Percentiles rank a stretch among this genome's conserved stretches.
Conservation (phyloP, 2,113 vertebrate genomes). For the Carassius auratus region DNA sequence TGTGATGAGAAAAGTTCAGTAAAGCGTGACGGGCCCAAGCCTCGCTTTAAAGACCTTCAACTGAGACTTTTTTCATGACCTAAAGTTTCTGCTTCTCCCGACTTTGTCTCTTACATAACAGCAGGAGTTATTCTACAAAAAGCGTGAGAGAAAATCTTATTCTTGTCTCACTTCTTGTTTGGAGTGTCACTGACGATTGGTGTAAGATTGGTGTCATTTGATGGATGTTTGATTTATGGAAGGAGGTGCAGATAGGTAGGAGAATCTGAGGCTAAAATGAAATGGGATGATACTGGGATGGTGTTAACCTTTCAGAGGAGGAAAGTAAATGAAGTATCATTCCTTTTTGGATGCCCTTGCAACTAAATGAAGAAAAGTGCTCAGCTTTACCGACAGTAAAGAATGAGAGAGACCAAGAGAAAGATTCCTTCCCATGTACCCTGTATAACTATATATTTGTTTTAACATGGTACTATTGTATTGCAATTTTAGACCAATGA, state of each 20-base stretch:
- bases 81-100: slow-evolving; percentile 8
- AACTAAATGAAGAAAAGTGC: slow-evolving; percentile 70
- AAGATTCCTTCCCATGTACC: not conserved
- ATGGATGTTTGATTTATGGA: slow-evolving; percentile 50
- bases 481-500: not conserved
- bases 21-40: slow-evolving; percentile 27
- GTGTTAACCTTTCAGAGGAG: slow-evolving; percentile 59
- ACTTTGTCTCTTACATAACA: slow-evolving; percentile 13
- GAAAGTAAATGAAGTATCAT: slow-evolving; percentile 64
- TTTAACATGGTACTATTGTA: not conserved
- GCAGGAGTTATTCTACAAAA: not conserved
- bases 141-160: not conserved
- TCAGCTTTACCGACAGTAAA: not conserved
- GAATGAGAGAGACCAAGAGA: not conserved
- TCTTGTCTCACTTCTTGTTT: slow-evolving; percentile 32
- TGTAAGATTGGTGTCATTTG: slow-evolving; percentile 6
- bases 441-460: not conserved
- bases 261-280: slow-evolving; percentile 42
- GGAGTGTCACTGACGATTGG: slow-evolving; percentile 41
- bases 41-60: slow-evolving; percentile 31
- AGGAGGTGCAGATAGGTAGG: slow-evolving; percentile 58
- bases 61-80: slow-evolving; percentile 31
- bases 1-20: slow-evolving; percentile 56
- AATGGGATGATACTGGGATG: slow-evolving; percentile 40
- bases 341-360: slow-evolving; percentile 64